phyloP scores from a whole-genome alignment of 2,113 vertebrate species.

The Aspiorhynchus laticeps region DNA sequence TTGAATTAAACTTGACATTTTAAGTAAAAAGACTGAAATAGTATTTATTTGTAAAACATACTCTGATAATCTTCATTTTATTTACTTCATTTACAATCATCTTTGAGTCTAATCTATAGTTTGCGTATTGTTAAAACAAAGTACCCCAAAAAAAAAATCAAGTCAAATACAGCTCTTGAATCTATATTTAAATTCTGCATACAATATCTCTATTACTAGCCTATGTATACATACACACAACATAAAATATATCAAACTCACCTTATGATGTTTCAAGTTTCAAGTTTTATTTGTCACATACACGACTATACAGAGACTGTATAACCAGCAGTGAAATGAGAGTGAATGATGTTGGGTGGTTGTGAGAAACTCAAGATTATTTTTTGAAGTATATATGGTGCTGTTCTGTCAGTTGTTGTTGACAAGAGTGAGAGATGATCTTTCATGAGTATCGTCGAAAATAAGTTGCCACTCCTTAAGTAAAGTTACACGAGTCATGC shows the following conservation, averaged over 20 bases:
- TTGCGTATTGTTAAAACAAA: neutral
- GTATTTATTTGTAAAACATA: neutral
- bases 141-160: neutral
- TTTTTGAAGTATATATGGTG: neutral
- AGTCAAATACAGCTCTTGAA: neutral
- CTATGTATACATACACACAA: neutral
- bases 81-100: neutral
- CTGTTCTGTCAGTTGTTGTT: neutral
- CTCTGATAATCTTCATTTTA: neutral
- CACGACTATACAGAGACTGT: no score
- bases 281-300: no score
- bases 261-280: no score
- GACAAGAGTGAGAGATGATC: neutral
- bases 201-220: neutral
- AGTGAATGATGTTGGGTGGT: neutral
- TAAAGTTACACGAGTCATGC: neutral
- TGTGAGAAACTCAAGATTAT: neutral
- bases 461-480: neutral
- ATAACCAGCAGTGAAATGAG: no score
- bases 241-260: neutral
- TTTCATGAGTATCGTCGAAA: neutral
- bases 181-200: neutral
- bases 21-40: no score
- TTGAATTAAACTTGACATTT: neutral
- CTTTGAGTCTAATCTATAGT: no score